phyloP scores from a whole-genome alignment of 2,888 invertebrate genomes.

The Eupelmus urozonus region DNA sequence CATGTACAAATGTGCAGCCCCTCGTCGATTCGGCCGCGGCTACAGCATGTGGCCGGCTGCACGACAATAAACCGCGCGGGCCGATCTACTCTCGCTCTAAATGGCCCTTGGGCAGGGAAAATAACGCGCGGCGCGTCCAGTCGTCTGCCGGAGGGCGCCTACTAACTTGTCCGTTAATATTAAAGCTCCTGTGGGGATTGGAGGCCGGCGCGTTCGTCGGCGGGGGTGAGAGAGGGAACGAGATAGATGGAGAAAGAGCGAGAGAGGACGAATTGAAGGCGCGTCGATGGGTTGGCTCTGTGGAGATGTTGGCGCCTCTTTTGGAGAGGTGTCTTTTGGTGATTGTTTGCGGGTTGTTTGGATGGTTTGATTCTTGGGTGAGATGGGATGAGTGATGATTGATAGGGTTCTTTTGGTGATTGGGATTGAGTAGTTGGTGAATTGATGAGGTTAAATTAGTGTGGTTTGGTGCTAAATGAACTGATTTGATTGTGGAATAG shows the following conservation, averaged over 20 bases:
- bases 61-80: neutral
- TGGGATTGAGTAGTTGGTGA: too few species aligned
- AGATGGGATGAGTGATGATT: too few species aligned
- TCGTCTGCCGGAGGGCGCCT: conserved; percentile 66
- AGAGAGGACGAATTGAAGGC: neutral
- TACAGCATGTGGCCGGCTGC: neutral
- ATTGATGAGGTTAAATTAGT: too few species aligned
- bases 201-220: neutral
- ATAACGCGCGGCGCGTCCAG: conserved; percentile 48
- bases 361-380: too few species aligned
- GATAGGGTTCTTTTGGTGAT: too few species aligned
- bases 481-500: too few species aligned
- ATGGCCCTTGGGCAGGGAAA: conserved; percentile 12
- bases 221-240: neutral
- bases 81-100: conserved; percentile 10
- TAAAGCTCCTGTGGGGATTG: conserved; percentile 71
- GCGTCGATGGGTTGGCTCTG: neutral
- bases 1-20: neutral
- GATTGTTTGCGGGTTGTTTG: too few species aligned
- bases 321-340: too few species aligned
- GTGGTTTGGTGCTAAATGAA: too few species aligned
- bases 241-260: neutral
- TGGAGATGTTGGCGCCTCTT: too few species aligned
- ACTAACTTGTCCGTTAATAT: conserved; percentile 76
- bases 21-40: neutral